These are phyloP conservation scores for Drepanosiphum platanoidis DNA, from an alignment of 2,888 invertebrate genomes.

Conservation along the genomic window DNA sequence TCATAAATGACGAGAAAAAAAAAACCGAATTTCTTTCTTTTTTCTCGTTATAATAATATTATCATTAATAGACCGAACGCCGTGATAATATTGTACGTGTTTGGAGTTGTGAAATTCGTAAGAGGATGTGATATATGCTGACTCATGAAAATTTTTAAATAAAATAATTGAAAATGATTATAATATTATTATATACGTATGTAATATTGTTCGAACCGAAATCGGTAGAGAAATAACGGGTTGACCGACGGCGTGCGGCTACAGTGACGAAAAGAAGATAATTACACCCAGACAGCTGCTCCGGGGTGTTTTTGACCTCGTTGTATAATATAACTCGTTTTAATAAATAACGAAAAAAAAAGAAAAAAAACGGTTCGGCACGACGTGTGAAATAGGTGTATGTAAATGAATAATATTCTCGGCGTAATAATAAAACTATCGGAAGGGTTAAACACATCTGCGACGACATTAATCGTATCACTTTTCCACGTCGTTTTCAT, in stretches of 20 bases:
- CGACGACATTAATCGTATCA: no score
- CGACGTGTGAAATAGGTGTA: neutral
- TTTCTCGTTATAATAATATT: no score
- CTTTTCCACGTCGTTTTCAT: neutral
- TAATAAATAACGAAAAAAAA: neutral
- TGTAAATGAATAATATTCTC: no score
- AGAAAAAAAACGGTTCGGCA: neutral
- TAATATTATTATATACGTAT: neutral
- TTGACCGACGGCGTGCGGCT: neutral
- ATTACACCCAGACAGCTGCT: neutral
- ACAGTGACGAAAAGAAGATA: neutral
- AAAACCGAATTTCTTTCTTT: no score
- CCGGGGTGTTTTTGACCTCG: slow-evolving; percentile 43
- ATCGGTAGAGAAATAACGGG: neutral
- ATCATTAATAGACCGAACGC: no score
- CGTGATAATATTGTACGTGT: neutral
- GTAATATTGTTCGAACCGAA: neutral
- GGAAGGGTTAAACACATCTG: neutral
- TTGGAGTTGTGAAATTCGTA: neutral
- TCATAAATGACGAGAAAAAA: no score
- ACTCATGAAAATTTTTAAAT: no score
- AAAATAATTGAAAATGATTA: no score
- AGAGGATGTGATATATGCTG: neutral
- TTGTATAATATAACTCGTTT: slow-evolving; percentile 19
- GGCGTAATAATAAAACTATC: neutral